These are phyloP conservation scores for mouse (Mus musculus) DNA, from an alignment of 2,113 vertebrate species.

Conservation along the genomic window GRCm39 chr1:160151001-160151500, in stretches of 20 bases:
- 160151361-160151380: neutral
- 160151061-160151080: neutral
- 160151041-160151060: neutral
- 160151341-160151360: neutral
- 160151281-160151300: neutral
- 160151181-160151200: neutral
- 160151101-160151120: neutral
- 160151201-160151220: too few species aligned
- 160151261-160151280: neutral
- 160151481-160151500: neutral
- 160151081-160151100: neutral
- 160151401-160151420: conserved; percentile 21
- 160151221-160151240: neutral
- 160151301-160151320: neutral
- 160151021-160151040: neutral
- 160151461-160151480: neutral
- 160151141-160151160: neutral
- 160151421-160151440: neutral
- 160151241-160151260: neutral
- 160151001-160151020: neutral
- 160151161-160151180: neutral
- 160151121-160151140: neutral
- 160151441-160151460: neutral
- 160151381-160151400: conserved; percentile 1
- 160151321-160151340: neutral